Evolutionary conservation across 2,797 vertebrate genomes (phyloP).

Genomic region (Ambastaia sidthimunki): DNA sequence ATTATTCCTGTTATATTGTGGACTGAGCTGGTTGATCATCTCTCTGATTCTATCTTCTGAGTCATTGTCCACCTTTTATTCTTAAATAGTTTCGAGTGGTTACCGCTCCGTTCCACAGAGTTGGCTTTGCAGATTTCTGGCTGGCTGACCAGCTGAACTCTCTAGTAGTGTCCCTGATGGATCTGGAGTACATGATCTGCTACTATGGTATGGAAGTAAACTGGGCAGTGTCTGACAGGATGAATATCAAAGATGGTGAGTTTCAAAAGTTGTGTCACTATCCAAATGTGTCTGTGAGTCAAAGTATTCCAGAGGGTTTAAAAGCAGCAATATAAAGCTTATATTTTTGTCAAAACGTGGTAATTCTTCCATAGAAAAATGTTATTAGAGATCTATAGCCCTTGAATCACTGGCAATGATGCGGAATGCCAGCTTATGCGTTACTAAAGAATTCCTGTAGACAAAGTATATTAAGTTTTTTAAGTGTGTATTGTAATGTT

Average conservation of each 20-base stretch:
- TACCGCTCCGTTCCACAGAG: slow-evolving; percentile 96
- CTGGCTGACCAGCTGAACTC: slow-evolving; percentile 98
- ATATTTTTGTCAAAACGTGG: no score
- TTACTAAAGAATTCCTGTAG: no score
- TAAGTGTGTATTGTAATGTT: no score
- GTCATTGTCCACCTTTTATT: background rate
- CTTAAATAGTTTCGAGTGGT: slow-evolving; percentile 90
- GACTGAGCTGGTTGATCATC: background rate
- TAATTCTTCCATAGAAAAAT: no score
- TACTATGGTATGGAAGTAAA: slow-evolving; percentile 95
- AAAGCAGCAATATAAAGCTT: no score
- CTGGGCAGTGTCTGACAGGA: slow-evolving; percentile 80
- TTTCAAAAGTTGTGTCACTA: background rate
- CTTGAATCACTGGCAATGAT: no score
- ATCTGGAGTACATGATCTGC: slow-evolving; percentile 98
- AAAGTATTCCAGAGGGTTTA: no score
- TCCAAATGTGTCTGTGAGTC: background rate
- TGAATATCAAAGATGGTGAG: slow-evolving; percentile 68
- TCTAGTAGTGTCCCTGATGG: slow-evolving; percentile 91
- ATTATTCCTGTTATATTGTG: background rate
- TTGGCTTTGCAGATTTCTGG: slow-evolving; percentile 99
- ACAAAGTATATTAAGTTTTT: no score
- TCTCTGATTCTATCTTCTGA: background rate
- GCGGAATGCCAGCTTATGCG: no score
- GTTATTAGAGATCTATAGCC: no score